These are phyloP conservation scores for Myripristis murdjan DNA, from an alignment of 2,797 vertebrate genomes.

Conservation along the genomic window DNA sequence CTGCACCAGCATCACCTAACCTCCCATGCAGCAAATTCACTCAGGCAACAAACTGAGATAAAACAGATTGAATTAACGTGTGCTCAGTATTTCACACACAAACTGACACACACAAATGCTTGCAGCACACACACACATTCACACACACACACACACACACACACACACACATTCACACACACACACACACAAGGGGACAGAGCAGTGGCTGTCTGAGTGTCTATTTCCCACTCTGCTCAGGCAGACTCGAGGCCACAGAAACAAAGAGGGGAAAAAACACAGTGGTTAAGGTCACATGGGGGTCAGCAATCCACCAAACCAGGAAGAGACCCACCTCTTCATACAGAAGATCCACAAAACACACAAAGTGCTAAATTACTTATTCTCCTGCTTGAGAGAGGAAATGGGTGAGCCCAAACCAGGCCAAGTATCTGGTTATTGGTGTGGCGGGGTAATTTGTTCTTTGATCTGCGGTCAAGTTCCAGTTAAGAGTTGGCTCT, in stretches of 20 bases:
- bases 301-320: constrained; percentile 54
- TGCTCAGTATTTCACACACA: background rate
- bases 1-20: constrained; percentile 26
- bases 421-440: constrained; percentile 12
- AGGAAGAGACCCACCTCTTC: constrained; percentile 54
- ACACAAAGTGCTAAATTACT: constrained; percentile 11
- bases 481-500: constrained; percentile 20
- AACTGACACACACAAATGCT: background rate
- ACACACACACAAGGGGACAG: background rate
- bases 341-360: constrained; percentile 36
- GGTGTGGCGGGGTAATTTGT: background rate
- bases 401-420: constrained; percentile 12
- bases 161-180: background rate
- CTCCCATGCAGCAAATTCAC: constrained; percentile 3
- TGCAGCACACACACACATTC: background rate
- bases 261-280: constrained; percentile 80
- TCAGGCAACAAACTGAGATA: background rate
- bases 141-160: background rate
- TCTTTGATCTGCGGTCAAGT: constrained; percentile 32
- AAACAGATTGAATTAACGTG: constrained; percentile 1
- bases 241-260: constrained; percentile 32
- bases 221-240: constrained; percentile 17
- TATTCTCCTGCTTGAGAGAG: constrained; percentile 23
- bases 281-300: constrained; percentile 54
- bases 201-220: constrained; percentile 27